A percentile compares a stretch with the other conserved stretches of the same genome.
Evolutionary conservation across 2,113 vertebrate species (phyloP).

Genomic region (Prinia subflava): DNA sequence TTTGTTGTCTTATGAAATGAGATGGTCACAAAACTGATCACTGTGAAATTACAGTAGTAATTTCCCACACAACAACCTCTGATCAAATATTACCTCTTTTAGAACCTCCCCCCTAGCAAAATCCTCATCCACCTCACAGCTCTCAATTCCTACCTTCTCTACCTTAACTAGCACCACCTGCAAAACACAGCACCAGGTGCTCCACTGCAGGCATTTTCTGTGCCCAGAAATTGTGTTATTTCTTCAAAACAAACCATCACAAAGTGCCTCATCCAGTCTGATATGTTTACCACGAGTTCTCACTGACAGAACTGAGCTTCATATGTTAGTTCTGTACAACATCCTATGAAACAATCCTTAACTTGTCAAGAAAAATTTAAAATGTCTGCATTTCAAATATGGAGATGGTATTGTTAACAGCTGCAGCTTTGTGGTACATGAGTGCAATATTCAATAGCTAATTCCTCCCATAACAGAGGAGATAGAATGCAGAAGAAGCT

Average conservation of each 20-base stretch:
- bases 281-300: background rate
- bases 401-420: background rate
- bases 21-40: background rate
- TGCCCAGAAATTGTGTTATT: background rate
- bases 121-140: background rate
- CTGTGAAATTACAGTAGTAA: background rate
- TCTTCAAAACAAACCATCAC: background rate
- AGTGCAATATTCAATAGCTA: background rate
- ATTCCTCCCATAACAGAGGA: background rate
- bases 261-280: background rate
- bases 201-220: background rate
- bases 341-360: background rate
- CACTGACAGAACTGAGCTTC: background rate
- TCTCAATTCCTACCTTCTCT: background rate
- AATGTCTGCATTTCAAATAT: background rate
- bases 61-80: background rate
- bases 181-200: background rate
- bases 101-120: background rate
- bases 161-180: background rate
- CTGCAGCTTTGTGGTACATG: background rate
- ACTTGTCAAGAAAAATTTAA: background rate
- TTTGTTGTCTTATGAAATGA: background rate
- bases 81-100: background rate
- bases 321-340: background rate
- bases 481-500: background rate